Evolutionary conservation across 2,113 vertebrate genomes (phyloP).

Genomic region (Aleadryas rufinucha): DNA sequence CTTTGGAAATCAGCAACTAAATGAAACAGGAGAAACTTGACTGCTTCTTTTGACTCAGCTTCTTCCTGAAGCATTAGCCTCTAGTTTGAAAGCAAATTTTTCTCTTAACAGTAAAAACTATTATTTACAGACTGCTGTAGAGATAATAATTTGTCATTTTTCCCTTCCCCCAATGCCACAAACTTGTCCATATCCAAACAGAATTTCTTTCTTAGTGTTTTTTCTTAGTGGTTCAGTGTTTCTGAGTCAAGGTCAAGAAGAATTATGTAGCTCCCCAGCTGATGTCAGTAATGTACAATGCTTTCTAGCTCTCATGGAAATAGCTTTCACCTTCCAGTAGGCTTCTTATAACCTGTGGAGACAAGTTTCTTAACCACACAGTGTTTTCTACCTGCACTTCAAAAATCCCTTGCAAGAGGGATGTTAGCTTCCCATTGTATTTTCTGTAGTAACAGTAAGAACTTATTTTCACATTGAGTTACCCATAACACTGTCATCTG

Average conservation of each 20-base stretch:
- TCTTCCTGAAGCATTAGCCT: not conserved
- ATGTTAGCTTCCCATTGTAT: not conserved
- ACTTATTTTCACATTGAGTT: not conserved
- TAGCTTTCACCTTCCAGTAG: slow-evolving; percentile 1
- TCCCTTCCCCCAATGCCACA: not conserved
- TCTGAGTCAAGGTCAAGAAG: slow-evolving; percentile 7
- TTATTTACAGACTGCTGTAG: not conserved
- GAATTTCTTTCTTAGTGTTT: not conserved
- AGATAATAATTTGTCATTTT: not conserved
- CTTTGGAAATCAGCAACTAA: not conserved
- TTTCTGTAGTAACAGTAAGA: not conserved
- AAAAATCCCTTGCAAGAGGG: not conserved
- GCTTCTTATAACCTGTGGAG: not conserved
- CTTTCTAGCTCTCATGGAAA: not conserved
- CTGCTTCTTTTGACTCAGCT: not conserved
- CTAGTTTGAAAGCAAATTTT: not conserved
- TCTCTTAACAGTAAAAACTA: not conserved
- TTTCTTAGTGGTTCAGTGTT: not conserved
- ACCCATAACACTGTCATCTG: not conserved
- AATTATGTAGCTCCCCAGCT: not conserved
- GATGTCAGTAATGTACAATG: not conserved
- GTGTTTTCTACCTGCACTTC: not conserved
- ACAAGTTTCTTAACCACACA: not conserved
- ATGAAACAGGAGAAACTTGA: not conserved
- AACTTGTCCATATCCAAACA: not conserved